Base-by-base conservation (phyloP, 1,140 invertebrate species). In the Nylanderia fulva region DNA sequence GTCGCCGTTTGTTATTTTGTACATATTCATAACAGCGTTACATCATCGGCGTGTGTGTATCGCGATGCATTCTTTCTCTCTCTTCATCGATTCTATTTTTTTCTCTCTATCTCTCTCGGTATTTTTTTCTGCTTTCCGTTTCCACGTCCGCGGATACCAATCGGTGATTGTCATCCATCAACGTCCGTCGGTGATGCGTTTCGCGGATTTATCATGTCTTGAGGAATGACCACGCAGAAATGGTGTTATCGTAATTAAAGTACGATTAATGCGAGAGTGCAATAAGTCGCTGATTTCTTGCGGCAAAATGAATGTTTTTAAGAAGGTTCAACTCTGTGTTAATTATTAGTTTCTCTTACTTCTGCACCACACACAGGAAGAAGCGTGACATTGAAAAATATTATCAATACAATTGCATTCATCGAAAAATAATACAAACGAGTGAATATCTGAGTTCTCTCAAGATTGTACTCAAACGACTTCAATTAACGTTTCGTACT, bases 21-120 rank as follows among this genome's bases (percentile, higher is more conserved):
- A 90, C 92, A 92, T 93, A 93, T 92, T 93, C 92, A 92, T 92
- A 93, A 92, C 91, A 87, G 56, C 72, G 92, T 92, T 93, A 88
- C 91, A 91, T 92, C 91, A 92, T 86, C 87, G 4, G n/a, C 52
- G 86, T 88, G 86, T 91, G 91, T 91, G 39, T 42, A 42, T 9
- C 9, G 39, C 91, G 84, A 85, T 88, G 88, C 86, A 86, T 90
- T 87, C 86, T 88, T 63, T 89, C 60, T 72, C 36, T 48, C 74
- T 24, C 77, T 71, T 86, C 87, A 48, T 48, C 71, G 56, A 75
- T 80, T 64, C 58, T 21, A 64, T 58, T 84, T 69, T 87, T 63
- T 85, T 58, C 63, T n/a, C n/a, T n/a, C n/a, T n/a, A n/a, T n/a
- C 8, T n/a, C 56, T 56, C 82, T 39, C 75, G 45, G 15, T 85